These are phyloP conservation scores for Pherbina coryleti DNA, from an alignment of 2,888 invertebrate species.

Conservation along the genomic window DNA sequence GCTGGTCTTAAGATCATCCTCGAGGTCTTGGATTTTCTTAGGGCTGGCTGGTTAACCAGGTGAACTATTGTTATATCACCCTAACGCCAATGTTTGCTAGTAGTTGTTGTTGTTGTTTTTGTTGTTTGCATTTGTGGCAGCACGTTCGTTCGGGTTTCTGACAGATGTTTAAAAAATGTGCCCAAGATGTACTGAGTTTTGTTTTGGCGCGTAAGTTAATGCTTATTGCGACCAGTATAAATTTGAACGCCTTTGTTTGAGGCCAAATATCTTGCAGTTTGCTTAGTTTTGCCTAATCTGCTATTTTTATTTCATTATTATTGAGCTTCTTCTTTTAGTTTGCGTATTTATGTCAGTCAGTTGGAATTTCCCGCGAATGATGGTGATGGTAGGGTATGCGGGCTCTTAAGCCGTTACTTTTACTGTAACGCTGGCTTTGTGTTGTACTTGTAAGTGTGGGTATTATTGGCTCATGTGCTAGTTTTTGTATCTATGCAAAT, in stretches of 20 bases:
- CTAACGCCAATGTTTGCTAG: neutral
- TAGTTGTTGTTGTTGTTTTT: constrained; percentile 15
- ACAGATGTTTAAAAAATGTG: constrained; percentile 27
- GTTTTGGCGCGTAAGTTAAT: constrained; percentile 45
- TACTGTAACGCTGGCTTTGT: neutral
- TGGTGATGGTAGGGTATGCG: constrained; percentile 35
- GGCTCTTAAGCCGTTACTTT: constrained; percentile 42
- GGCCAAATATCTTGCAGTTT: neutral
- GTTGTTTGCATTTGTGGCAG: constrained; percentile 23
- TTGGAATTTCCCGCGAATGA: constrained; percentile 45
- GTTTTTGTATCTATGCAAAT: constrained; percentile 43
- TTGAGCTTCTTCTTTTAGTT: constrained; percentile 30
- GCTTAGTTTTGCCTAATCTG: constrained; percentile 37
- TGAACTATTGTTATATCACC: constrained; percentile 56
- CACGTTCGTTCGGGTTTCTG: constrained; percentile 18
- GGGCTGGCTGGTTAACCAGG: constrained; percentile 51
- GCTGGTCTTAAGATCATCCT: constrained; percentile 31
- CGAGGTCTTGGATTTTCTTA: constrained; percentile 48
- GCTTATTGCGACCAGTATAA: constrained; percentile 19
- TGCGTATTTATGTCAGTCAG: constrained; percentile 24
- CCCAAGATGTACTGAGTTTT: neutral
- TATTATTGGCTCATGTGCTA: neutral
- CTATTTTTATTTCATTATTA: constrained; percentile 12
- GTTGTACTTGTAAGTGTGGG: neutral
- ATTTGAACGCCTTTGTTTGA: neutral